Evolutionary conservation across 2,888 invertebrate genomes (phyloP).

Genomic region (Drepana falcataria): DNA sequence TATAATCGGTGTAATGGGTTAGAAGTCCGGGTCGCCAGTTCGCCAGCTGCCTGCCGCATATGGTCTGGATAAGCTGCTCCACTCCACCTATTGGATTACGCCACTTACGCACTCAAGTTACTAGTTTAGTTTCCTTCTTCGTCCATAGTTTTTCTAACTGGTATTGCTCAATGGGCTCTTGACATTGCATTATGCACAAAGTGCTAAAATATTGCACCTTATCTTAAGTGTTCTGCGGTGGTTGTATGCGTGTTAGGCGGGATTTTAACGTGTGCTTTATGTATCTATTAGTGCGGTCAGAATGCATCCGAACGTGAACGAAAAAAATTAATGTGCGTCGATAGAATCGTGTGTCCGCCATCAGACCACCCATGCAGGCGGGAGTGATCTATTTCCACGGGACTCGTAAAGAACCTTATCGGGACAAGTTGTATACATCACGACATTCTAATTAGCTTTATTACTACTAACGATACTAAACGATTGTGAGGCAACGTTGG

Average conservation of each 20-base stretch:
- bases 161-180: conserved; percentile 26
- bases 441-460: conserved; percentile 41
- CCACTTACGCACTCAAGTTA: conserved; percentile 35
- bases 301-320: conserved; percentile 35
- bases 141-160: conserved; percentile 40
- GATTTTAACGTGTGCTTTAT: conserved; percentile 18
- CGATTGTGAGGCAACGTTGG: conserved; percentile 12
- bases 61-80: conserved; percentile 56
- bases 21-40: conserved; percentile 60
- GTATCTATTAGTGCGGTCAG: conserved; percentile 41
- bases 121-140: conserved; percentile 44
- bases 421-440: conserved; percentile 37
- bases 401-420: conserved; percentile 32
- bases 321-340: conserved; percentile 47
- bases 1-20: conserved; percentile 71
- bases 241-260: conserved; percentile 5
- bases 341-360: conserved; percentile 44
- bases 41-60: conserved; percentile 44
- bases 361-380: conserved; percentile 51
- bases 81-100: conserved; percentile 51
- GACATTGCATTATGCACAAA: conserved; percentile 27
- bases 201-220: conserved; percentile 8
- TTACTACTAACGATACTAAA: conserved; percentile 17
- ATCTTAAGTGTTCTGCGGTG: conserved; percentile 10
- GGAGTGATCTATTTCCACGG: conserved; percentile 39